Base-by-base conservation (phyloP, 2,888 invertebrate genomes). In the Horisme vitalbata region DNA sequence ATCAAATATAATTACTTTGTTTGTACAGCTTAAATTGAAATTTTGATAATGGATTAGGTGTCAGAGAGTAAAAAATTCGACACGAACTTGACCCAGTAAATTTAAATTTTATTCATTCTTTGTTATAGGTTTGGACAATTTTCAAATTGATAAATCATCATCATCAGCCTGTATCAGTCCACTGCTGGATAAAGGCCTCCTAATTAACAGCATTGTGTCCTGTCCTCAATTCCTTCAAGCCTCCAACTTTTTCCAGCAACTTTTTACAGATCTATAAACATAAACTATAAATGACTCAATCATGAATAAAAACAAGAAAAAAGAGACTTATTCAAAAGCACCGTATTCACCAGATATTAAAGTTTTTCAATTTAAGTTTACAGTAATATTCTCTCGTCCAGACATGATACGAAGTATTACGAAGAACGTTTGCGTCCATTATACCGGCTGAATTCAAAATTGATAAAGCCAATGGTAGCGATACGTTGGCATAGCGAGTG, bases 11-110 rank as follows among this genome's bases (percentile, higher is more conserved):
- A 75, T 79, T 72, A 73, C 71, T 67, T n/a, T 75, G 64, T 76
- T 74, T 73, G 66, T 66, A 69, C 50, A 63, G 65, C 61, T 74
- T 71, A 73, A 79, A 82, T 81, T 73, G 74, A 54, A 47, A 52
- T 43, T 36, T 24, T 41, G 38, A 33, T 54, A 54, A 57, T 57
- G 54, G 46, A 57, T 57, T 47, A 41, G 52, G 49, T 50, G 52
- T 52, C 57, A 47, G 52, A 24, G 23, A 12, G 30, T 20, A 52
- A 52, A 51, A 52, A 50, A 43, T 8, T 23, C 32, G 26, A 41
- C 21, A 41, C 9, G 9, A 10, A 10, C n/a, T n/a, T 37, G 20
- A 31, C 31, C 7, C 0, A 36, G 21, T 26, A 27, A 35, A 46
- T 27, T 9, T 11, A 46, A 28, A n/a, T 28, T 14, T 4, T n/a